Conservation (phyloP, 2,888 invertebrate genomes). For the Dynastes tityus region DNA sequence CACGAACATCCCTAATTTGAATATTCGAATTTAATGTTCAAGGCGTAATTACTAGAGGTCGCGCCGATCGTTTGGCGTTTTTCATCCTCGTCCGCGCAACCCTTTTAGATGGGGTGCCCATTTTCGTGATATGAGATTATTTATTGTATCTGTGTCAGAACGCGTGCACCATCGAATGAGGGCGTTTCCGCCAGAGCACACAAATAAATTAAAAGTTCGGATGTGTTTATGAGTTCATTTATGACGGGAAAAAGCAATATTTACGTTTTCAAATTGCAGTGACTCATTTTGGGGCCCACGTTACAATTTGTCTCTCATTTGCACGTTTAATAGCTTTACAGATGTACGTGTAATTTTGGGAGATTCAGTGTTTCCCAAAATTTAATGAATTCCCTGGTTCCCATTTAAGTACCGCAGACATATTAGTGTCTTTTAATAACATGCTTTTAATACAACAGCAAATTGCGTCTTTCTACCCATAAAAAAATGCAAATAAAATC, state of each 20-base stretch:
- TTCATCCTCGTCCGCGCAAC: slow-evolving; percentile 5
- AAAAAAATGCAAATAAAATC: too few relatives aligned
- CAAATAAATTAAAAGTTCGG: slow-evolving; percentile 29
- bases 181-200: slow-evolving; percentile 12
- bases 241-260: slow-evolving; percentile 16
- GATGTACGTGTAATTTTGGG: slow-evolving; percentile 1
- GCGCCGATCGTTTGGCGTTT: slow-evolving; percentile 39
- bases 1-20: slow-evolving; percentile 54
- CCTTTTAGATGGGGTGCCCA: background rate
- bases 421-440: too few relatives aligned
- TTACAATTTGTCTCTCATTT: slow-evolving; percentile 23
- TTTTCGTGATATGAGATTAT: slow-evolving; percentile 35
- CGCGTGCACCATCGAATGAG: slow-evolving; percentile 12
- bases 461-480: too few relatives aligned
- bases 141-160: slow-evolving; percentile 34
- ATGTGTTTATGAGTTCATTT: slow-evolving; percentile 39
- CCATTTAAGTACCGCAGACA: too few relatives aligned
- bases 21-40: slow-evolving; percentile 55
- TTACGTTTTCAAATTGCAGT: slow-evolving; percentile 32
- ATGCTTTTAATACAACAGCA: too few relatives aligned
- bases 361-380: background rate
- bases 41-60: slow-evolving; percentile 39
- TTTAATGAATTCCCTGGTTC: background rate
- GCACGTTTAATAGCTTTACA: slow-evolving; percentile 8
- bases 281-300: slow-evolving; percentile 7